Percentiles rank a stretch among this genome's conserved stretches.
These are phyloP conservation scores for Numenius phaeopus DNA, from an alignment of 2,797 vertebrate species.

Conservation along the genomic window DNA sequence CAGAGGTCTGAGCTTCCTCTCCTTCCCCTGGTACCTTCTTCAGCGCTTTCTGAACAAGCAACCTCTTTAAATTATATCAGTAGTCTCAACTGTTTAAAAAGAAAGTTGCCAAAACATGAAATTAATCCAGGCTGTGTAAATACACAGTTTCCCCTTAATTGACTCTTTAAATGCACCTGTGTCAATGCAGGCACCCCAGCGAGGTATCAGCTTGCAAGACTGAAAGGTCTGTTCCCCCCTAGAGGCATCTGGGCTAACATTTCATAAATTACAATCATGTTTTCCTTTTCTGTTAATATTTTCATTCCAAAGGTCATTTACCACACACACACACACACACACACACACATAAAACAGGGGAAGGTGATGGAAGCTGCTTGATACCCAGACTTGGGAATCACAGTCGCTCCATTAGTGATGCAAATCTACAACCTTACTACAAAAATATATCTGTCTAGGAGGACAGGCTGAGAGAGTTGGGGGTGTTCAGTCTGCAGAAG, in stretches of 20 bases:
- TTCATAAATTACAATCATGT: slow-evolving; percentile 73
- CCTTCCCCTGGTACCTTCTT: not conserved
- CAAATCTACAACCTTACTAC: not conserved
- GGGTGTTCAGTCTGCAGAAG: too few species aligned
- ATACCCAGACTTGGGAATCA: not conserved
- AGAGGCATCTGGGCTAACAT: slow-evolving; percentile 53
- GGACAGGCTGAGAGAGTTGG: too few species aligned
- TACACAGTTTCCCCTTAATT: slow-evolving; percentile 53
- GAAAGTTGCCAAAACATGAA: slow-evolving; percentile 1
- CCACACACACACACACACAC: not conserved
- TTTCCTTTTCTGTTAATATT: slow-evolving; percentile 72
- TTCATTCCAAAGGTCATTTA: slow-evolving; percentile 76
- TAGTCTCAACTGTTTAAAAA: not conserved
- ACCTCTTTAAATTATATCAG: not conserved
- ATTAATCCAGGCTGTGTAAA: slow-evolving; percentile 47
- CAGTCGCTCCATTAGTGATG: not conserved
- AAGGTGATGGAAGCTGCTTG: not conserved
- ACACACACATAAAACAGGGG: not conserved
- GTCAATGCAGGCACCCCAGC: slow-evolving; percentile 9
- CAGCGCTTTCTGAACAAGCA: not conserved
- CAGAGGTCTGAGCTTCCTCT: not conserved
- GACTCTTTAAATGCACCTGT: slow-evolving; percentile 65
- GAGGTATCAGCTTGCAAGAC: not conserved
- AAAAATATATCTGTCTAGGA: not conserved
- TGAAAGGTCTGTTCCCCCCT: slow-evolving; percentile 52